Conservation (phyloP, 2,113 vertebrate species). For the Artemisiospiza belli region DNA sequence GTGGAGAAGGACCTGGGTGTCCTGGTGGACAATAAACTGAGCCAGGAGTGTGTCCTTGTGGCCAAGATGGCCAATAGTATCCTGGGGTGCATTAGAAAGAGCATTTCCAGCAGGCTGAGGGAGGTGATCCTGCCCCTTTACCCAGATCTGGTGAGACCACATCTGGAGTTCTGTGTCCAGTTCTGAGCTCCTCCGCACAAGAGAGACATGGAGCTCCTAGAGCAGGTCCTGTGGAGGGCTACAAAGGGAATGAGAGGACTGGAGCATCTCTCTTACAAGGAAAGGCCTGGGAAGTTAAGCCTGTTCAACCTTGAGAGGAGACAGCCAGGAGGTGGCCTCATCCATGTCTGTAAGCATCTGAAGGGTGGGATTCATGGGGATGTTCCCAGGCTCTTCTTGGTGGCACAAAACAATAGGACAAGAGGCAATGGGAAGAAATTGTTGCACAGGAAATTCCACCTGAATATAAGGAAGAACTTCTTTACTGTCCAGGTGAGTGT, state of each 20-base stretch:
- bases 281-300: neutral
- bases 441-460: neutral
- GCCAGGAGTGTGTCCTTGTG: neutral
- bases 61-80: neutral
- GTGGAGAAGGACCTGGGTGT: neutral
- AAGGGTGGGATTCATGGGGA: neutral
- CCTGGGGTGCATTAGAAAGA: neutral
- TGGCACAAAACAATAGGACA: neutral
- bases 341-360: neutral
- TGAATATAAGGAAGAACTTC: neutral
- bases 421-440: neutral
- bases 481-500: fast-evolving
- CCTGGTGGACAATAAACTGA: neutral
- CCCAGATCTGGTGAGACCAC: neutral
- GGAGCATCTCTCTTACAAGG: neutral
- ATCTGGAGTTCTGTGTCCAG: neutral
- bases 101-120: neutral
- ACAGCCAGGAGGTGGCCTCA: neutral
- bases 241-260: neutral
- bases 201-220: neutral
- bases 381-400: neutral
- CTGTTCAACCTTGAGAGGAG: neutral
- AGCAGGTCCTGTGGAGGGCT: neutral
- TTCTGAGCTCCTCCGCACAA: neutral
- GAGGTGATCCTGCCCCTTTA: neutral